Conservation (phyloP, 2,888 invertebrate genomes). For the Loripinus fragilis region DNA sequence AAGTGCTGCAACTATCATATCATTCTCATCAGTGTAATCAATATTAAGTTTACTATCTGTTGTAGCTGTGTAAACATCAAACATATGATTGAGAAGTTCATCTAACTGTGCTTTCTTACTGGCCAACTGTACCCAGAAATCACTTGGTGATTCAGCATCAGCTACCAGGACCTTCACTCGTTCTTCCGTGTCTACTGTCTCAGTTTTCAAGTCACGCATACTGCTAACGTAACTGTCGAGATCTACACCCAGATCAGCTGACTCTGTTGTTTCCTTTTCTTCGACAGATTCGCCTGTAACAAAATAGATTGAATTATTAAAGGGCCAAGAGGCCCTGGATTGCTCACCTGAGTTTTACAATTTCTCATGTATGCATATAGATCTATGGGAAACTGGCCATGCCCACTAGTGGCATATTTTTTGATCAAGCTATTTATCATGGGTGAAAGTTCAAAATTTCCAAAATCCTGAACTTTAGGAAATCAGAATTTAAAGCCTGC, state of each 20-base stretch:
- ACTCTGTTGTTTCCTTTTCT: background rate
- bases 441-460: too few relatives aligned
- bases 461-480: too few relatives aligned
- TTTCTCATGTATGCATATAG: too few relatives aligned
- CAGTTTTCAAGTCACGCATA: conserved; percentile 14
- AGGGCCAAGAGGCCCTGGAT: too few relatives aligned
- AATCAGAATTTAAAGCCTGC: too few relatives aligned
- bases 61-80: conserved; percentile 65
- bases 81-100: conserved; percentile 69
- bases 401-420: too few relatives aligned
- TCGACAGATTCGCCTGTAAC: background rate
- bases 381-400: too few relatives aligned
- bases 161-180: conserved; percentile 60
- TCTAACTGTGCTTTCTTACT: conserved; percentile 57
- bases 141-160: conserved; percentile 66
- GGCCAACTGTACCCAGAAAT: conserved; percentile 74
- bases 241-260: conserved; percentile 5
- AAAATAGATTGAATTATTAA: too few relatives aligned
- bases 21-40: conserved; percentile 49
- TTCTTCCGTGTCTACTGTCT: conserved; percentile 49
- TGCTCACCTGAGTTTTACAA: too few relatives aligned
- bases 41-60: conserved; percentile 49
- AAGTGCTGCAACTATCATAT: conserved; percentile 70
- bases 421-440: too few relatives aligned
- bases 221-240: conserved; percentile 7